Conservation (phyloP, 2,113 vertebrate species). For the Leptocoma aspasia region DNA sequence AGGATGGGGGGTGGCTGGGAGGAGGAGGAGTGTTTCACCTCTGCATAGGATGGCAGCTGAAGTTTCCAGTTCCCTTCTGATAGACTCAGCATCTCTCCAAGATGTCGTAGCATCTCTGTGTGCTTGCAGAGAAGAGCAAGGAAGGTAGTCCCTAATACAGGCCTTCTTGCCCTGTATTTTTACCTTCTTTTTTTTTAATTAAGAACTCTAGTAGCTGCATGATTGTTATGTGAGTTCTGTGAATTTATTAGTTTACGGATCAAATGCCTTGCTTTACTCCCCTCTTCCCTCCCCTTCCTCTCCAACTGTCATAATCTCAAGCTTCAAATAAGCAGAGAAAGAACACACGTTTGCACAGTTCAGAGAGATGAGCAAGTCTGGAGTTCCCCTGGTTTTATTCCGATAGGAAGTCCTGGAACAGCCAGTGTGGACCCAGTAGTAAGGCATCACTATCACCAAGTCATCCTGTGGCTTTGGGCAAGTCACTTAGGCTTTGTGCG, state of each 20-base stretch:
- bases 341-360: background rate
- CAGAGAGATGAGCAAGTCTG: background rate
- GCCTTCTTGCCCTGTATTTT: background rate
- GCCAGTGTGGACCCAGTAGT: background rate
- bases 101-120: background rate
- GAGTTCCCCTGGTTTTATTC: background rate
- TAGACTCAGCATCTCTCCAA: background rate
- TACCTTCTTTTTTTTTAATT: background rate
- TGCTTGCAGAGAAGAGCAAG: background rate
- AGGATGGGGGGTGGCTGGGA: background rate
- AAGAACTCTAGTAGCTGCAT: accelerated
- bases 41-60: background rate
- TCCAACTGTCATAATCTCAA: background rate
- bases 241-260: background rate
- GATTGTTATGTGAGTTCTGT: background rate
- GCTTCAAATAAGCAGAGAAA: background rate
- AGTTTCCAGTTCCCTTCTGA: background rate
- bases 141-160: background rate
- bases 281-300: background rate
- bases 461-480: slow-evolving; percentile 22
- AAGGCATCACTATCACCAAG: slow-evolving; percentile 1
- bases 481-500: background rate
- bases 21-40: background rate
- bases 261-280: background rate
- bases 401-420: background rate